phyloP scores from a whole-genome alignment of 2,113 vertebrate genomes.

The human region GRCh38 chr9:9492501-9493000 shows the following conservation, averaged over 20 bases:
- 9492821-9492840: not conserved
- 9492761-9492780: not conserved
- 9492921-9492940: not conserved
- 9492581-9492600: not conserved
- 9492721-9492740: no score
- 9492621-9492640: not conserved
- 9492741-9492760: not conserved
- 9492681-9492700: not conserved
- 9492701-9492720: not conserved
- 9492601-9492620: not conserved
- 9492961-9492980: not conserved
- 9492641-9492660: not conserved
- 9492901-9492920: not conserved
- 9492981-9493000: not conserved
- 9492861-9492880: not conserved
- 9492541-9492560: not conserved
- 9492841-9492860: not conserved
- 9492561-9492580: not conserved
- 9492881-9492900: not conserved
- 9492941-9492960: not conserved
- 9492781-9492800: not conserved
- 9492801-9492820: not conserved
- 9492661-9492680: not conserved
- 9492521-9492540: not conserved
- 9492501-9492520: not conserved